These are phyloP conservation scores for Novumbra hubbsi DNA, from an alignment of 2,797 vertebrate genomes.

Conservation along the genomic window DNA sequence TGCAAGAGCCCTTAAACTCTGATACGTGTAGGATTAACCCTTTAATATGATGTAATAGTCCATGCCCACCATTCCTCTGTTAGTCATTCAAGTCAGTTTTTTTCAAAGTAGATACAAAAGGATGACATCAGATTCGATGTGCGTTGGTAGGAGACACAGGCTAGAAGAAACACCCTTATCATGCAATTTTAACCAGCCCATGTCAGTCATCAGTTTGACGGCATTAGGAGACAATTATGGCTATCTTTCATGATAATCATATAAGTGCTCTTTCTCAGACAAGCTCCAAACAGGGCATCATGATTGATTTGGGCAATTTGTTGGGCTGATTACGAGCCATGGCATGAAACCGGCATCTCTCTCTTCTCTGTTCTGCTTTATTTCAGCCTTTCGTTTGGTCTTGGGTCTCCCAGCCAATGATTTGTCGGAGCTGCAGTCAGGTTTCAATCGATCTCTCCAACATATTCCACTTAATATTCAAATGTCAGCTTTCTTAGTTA, in stretches of 20 bases:
- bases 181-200: constrained; percentile 66
- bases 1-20: constrained; percentile 29
- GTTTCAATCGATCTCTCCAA: too few species aligned
- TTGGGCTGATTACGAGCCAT: constrained; percentile 75
- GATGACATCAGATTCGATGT: constrained; percentile 61
- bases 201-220: constrained; percentile 69
- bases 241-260: constrained; percentile 81
- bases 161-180: constrained; percentile 46
- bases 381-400: constrained; percentile 10
- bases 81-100: constrained; percentile 54
- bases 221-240: constrained; percentile 77
- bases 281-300: constrained; percentile 60
- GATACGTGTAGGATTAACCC: constrained; percentile 56
- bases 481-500: too few species aligned
- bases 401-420: constrained; percentile 9
- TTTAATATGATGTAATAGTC: constrained; percentile 50
- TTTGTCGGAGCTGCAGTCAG: constrained; percentile 4
- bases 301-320: constrained; percentile 85
- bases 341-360: constrained; percentile 60
- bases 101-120: constrained; percentile 57
- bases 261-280: constrained; percentile 67
- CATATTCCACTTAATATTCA: too few species aligned
- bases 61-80: not conserved
- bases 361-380: constrained; percentile 11
- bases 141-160: constrained; percentile 32